Conservation (phyloP, 2,888 invertebrate species). For the Ryuthela nishihirai region DNA sequence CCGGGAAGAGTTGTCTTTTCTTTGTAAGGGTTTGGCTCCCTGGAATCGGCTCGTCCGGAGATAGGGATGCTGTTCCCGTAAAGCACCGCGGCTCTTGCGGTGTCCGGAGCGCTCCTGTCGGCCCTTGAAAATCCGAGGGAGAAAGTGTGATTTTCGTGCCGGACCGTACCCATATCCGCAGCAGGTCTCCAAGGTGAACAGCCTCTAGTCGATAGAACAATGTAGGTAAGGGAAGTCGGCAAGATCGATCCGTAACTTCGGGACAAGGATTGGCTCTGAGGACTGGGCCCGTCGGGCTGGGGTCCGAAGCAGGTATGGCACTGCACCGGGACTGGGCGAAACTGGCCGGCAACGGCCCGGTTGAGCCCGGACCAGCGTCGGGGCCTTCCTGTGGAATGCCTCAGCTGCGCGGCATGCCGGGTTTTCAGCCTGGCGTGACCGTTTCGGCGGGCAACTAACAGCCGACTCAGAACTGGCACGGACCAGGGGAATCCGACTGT, state of each 20-base stretch:
- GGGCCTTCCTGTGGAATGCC: too few species aligned
- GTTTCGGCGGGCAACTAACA: too few species aligned
- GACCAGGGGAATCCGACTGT: constrained; percentile 4
- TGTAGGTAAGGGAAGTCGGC: constrained; percentile 66
- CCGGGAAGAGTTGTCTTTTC: not conserved
- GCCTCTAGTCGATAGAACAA: constrained; percentile 66
- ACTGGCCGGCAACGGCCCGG: too few species aligned
- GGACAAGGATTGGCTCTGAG: constrained; percentile 71
- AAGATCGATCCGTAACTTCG: constrained; percentile 60
- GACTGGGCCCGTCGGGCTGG: constrained; percentile 62
- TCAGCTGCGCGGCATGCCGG: too few species aligned
- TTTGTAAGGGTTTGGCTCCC: not conserved
- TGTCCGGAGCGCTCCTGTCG: too few species aligned
- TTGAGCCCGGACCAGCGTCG: too few species aligned
- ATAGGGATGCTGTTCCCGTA: not conserved
- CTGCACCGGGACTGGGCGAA: constrained; percentile 46
- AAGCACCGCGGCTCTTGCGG: not conserved
- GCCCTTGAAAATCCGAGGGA: too few species aligned
- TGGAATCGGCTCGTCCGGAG: not conserved
- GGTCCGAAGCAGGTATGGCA: constrained; percentile 53
- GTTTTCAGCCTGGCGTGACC: too few species aligned
- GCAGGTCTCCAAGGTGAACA: constrained; percentile 70
- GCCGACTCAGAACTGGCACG: constrained; percentile 5
- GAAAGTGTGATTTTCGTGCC: constrained; percentile 24
- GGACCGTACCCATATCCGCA: constrained; percentile 60